A percentile compares a stretch with the other conserved stretches of the same genome.
Evolutionary conservation across 2,888 invertebrate genomes (phyloP).

Genomic region (Liopterus haemorrhoidalis): DNA sequence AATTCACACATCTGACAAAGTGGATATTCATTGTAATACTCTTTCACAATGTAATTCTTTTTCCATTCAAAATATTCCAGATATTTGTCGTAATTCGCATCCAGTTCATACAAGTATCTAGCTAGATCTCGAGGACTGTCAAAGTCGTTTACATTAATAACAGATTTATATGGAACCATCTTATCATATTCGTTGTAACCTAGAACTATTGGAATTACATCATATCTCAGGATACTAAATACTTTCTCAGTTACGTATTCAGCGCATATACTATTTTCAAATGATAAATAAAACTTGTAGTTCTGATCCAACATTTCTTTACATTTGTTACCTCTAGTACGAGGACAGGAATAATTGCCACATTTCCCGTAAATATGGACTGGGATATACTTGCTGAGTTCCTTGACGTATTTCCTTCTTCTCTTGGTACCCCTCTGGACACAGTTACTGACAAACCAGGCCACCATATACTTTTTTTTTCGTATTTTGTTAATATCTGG

Average conservation of each 20-base stretch:
- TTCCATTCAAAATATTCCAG: conserved; percentile 31
- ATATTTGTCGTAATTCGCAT: conserved; percentile 22
- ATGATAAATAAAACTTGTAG: conserved; percentile 30
- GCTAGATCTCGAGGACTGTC: conserved; percentile 21
- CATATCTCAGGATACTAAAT: conserved; percentile 19
- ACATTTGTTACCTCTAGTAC: conserved; percentile 39
- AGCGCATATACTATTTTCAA: conserved; percentile 29
- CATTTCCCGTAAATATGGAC: conserved; percentile 61
- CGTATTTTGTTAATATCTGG: conserved; percentile 29
- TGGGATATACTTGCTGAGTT: conserved; percentile 52
- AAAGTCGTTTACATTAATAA: conserved; percentile 26
- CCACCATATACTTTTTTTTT: conserved; percentile 48
- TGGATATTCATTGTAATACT: too few species aligned
- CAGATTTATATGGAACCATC: conserved; percentile 26
- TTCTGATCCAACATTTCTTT: conserved; percentile 46
- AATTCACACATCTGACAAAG: too few species aligned
- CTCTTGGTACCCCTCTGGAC: conserved; percentile 37
- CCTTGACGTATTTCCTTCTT: conserved; percentile 46
- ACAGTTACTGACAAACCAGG: conserved; percentile 48
- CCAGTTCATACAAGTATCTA: conserved; percentile 23
- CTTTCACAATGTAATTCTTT: conserved; percentile 14
- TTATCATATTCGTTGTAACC: conserved; percentile 24
- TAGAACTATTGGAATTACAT: conserved; percentile 29
- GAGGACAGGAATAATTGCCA: conserved; percentile 46
- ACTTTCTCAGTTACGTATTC: conserved; percentile 32